These are phyloP conservation scores for Montipora cactus DNA, from an alignment of 64 coral and sea anemone species.

Conservation along the genomic window DNA sequence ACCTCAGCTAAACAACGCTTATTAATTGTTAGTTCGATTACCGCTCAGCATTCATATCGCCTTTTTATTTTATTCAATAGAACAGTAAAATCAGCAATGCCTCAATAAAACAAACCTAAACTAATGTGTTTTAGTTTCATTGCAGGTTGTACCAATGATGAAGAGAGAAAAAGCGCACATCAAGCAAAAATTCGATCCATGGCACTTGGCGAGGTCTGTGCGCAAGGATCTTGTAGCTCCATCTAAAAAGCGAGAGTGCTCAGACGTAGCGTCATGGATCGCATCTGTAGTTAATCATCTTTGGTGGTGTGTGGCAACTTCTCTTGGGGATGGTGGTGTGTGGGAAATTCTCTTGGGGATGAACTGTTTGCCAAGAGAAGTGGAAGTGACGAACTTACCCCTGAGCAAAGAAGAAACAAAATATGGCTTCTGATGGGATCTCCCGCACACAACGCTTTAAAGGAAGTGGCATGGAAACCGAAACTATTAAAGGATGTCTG, in stretches of 20 bases:
- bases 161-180: background rate
- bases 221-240: background rate
- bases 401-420: background rate
- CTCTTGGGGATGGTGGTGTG: slow-evolving; percentile 1
- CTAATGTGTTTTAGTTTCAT: too few relatives aligned
- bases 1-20: too few relatives aligned
- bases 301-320: slow-evolving; percentile 14
- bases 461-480: background rate
- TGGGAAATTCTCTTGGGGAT: background rate
- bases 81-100: too few relatives aligned
- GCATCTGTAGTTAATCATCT: background rate
- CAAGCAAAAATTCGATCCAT: slow-evolving; percentile 20
- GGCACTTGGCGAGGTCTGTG: slow-evolving; percentile 21
- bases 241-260: slow-evolving; percentile 35
- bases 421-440: slow-evolving; percentile 18
- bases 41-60: too few relatives aligned
- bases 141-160: background rate
- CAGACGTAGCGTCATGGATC: background rate
- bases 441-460: too few relatives aligned
- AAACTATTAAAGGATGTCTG: slow-evolving; percentile 20
- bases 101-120: too few relatives aligned
- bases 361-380: background rate
- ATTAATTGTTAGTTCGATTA: too few relatives aligned
- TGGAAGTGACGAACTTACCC: background rate
- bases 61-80: too few relatives aligned